phyloP scores from a whole-genome alignment of 2,888 invertebrate genomes.

The Eucera pruinosa region DNA sequence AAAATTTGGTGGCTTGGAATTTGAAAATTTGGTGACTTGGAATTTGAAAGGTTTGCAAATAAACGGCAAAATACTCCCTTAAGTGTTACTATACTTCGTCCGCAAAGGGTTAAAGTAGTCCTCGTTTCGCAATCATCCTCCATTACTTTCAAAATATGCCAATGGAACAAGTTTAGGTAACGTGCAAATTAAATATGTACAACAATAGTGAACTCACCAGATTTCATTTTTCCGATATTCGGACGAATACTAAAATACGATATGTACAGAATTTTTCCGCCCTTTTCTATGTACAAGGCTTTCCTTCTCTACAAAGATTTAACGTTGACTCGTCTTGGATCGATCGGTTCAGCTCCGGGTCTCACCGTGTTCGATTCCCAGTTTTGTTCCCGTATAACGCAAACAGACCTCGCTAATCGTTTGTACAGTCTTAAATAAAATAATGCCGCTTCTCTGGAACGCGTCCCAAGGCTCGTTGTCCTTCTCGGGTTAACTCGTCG shows the following conservation, averaged over 20 bases:
- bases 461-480: neutral
- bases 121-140: too few relatives aligned
- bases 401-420: conserved; percentile 58
- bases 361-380: conserved; percentile 62
- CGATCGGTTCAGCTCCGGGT: conserved; percentile 70
- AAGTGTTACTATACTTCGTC: too few relatives aligned
- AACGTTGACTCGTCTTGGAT: conserved; percentile 42
- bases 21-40: too few relatives aligned
- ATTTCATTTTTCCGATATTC: neutral
- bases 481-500: conserved; percentile 11
- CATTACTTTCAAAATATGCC: too few relatives aligned
- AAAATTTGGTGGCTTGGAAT: too few relatives aligned
- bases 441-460: conserved; percentile 6
- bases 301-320: conserved; percentile 5
- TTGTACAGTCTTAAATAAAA: conserved; percentile 54
- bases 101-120: too few relatives aligned
- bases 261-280: conserved; percentile 22
- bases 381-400: conserved; percentile 61
- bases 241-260: neutral
- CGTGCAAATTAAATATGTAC: conserved; percentile 6
- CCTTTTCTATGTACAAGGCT: conserved; percentile 30
- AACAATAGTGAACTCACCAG: conserved; percentile 27
- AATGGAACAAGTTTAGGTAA: too few relatives aligned
- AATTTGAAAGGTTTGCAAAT: too few relatives aligned
- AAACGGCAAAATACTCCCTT: too few relatives aligned